phyloP scores from a whole-genome alignment of 2,888 invertebrate genomes.

The Cotesia congregata region DNA sequence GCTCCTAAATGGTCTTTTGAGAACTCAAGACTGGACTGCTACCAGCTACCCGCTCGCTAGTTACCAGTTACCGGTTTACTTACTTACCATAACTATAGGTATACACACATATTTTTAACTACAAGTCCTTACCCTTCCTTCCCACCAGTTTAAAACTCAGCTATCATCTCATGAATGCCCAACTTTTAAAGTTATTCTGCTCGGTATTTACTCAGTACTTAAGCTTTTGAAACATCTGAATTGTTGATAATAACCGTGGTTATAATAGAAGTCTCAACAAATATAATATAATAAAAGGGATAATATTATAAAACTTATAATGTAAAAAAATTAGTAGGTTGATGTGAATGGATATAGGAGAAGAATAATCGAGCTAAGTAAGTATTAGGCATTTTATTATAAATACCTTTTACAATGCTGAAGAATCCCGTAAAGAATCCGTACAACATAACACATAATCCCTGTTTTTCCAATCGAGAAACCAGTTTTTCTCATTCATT shows the following conservation, averaged over 20 bases:
- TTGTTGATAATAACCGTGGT: not conserved
- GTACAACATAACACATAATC: not conserved
- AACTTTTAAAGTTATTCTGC: slow-evolving; percentile 24
- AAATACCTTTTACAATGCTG: not conserved
- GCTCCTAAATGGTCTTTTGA: slow-evolving; percentile 41
- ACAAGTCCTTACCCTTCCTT: not conserved
- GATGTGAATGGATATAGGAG: not conserved
- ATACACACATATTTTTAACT: not conserved
- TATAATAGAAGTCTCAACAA: not conserved
- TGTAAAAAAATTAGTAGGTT: not conserved
- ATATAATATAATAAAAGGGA: not conserved
- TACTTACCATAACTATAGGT: not conserved
- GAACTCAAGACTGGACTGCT: slow-evolving; percentile 27
- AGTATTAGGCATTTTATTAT: not conserved
- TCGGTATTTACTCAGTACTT: slow-evolving; percentile 18
- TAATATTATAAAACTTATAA: not conserved
- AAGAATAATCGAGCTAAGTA: not conserved
- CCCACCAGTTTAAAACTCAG: not conserved
- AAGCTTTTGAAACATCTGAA: slow-evolving; percentile 10
- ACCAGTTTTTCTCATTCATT: slow-evolving; percentile 3
- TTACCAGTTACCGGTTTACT: slow-evolving; percentile 1
- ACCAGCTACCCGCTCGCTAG: not conserved
- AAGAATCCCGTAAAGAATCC: not conserved
- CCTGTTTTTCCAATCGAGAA: not conserved
- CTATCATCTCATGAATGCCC: slow-evolving; percentile 12